Base-by-base conservation (phyloP, 2,888 invertebrate species). In the Agriopis marginaria region DNA sequence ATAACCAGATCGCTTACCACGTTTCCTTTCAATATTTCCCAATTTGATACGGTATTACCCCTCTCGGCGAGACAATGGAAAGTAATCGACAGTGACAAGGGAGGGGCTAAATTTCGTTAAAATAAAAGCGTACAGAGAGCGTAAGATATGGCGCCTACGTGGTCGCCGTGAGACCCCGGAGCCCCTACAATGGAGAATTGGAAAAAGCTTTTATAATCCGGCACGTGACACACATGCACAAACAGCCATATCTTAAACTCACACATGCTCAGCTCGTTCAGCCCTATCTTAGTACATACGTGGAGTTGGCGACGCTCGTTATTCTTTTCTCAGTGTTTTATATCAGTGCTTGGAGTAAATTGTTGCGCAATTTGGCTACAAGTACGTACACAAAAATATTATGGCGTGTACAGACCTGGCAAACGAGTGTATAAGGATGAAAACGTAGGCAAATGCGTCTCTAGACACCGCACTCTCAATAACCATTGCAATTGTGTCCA, bases 161-260 rank as follows among this genome's bases (percentile, higher is more conserved):
- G 94, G 93, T 89, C 90, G 88, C 89, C 86, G 88, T 80, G 88
- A 87, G 88, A 87, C 87, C 90, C 86, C 87, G 82, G 89, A 85
- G 88, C 89, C 89, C 83, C 87, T 86, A 89, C 93, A 90, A 91
- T 90, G 88, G 93, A 91, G 93, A 93, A 94, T 94, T 93, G 93
- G 94, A 94, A 94, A 94, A 94, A 92, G 93, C 93, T 94, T 93
- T 93, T 94, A 94, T 94, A 93, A 94, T 94, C 94, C 92, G 83
- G 88, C 82, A 89, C 94, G 94, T 93, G 94, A 93, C 91, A 88
- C 86, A 93, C 93, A 94, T 94, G 91, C 85, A 80, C 86, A 90
- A 91, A 83, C 83, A 84, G 81, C 82, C 80, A 83, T 84, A 84
- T 84, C 84, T 85, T 82, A 83, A 32, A 69, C 65, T 4, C 91